These are phyloP conservation scores for Galleria mellonella DNA, from an alignment of 1,140 invertebrate genomes.

Conservation along the genomic window DNA sequence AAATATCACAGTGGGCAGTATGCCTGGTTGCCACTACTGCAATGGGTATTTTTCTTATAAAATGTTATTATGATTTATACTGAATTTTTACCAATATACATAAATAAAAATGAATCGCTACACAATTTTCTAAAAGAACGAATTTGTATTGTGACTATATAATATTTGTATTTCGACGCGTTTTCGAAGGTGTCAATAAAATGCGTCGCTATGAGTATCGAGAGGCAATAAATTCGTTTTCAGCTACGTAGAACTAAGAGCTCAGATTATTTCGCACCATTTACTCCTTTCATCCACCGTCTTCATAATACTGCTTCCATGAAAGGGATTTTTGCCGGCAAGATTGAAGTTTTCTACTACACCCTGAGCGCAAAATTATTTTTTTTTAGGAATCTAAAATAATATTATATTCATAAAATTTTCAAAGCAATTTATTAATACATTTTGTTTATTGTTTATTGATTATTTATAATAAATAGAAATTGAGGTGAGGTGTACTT, in stretches of 20 bases:
- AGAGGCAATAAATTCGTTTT: constrained; percentile 68
- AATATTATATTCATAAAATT: no score
- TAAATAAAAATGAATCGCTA: no score
- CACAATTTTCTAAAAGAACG: no score
- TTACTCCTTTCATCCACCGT: constrained; percentile 66
- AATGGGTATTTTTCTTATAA: no score
- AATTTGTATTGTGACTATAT: no score
- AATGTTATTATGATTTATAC: no score
- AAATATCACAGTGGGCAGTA: no score
- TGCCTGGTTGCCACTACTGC: no score
- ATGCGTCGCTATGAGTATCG: constrained; percentile 50
- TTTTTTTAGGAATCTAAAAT: no score
- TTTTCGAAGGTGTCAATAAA: constrained; percentile 60
- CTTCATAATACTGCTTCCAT: constrained; percentile 56
- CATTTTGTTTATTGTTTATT: neutral
- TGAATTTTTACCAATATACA: no score
- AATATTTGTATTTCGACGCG: constrained; percentile 23
- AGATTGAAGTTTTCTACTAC: constrained; percentile 54
- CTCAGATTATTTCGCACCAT: constrained; percentile 70
- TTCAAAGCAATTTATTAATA: constrained; percentile 26
- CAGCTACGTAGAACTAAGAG: constrained; percentile 67
- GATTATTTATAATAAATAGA: no score
- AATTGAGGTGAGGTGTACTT: no score
- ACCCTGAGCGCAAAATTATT: constrained; percentile 26
- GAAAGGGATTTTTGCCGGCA: constrained; percentile 46